phyloP scores from a whole-genome alignment of 1,140 invertebrate species.

The Drosophila parvula region DNA sequence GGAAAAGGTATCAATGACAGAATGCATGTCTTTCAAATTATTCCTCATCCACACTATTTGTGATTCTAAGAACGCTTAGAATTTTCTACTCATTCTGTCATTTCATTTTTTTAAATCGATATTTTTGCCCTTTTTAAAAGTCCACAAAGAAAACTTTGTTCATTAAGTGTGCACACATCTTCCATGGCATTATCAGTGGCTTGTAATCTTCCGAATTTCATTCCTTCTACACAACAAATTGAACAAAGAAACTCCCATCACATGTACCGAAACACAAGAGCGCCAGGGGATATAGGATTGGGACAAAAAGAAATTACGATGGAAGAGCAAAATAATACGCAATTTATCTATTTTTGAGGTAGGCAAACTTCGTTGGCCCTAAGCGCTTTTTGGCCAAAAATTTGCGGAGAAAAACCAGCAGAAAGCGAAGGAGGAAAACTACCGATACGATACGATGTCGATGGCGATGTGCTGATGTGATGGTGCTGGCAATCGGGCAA shows the following conservation, averaged over 20 bases:
- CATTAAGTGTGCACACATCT: conserved; percentile 28
- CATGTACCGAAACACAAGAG: not conserved
- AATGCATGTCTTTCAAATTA: not conserved
- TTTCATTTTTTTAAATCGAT: not conserved
- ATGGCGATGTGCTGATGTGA: conserved; percentile 22
- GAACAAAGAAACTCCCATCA: conserved; percentile 22
- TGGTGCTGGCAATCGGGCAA: conserved; percentile 60
- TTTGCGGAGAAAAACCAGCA: conserved; percentile 21
- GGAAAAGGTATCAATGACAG: not conserved
- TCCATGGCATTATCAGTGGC: conserved; percentile 11
- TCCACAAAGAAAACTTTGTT: conserved; percentile 22
- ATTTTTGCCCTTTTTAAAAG: not conserved
- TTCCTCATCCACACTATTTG: not conserved
- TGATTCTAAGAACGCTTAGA: not conserved
- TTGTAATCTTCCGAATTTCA: conserved; percentile 11
- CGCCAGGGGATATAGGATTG: conserved; percentile 20
- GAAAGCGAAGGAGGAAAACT: conserved; percentile 19
- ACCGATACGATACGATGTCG: conserved; percentile 23
- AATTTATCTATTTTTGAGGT: conserved; percentile 45
- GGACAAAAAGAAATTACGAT: conserved; percentile 31
- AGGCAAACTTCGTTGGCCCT: conserved; percentile 46
- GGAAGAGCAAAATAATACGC: conserved; percentile 39
- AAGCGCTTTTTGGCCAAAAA: conserved; percentile 38
- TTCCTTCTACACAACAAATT: conserved; percentile 5
- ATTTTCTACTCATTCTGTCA: not conserved